Evolutionary conservation across 2,113 vertebrate genomes (phyloP), one percentile per base, ranked within the genome.

Genomic region (Hippocampus zosterae): DNA sequence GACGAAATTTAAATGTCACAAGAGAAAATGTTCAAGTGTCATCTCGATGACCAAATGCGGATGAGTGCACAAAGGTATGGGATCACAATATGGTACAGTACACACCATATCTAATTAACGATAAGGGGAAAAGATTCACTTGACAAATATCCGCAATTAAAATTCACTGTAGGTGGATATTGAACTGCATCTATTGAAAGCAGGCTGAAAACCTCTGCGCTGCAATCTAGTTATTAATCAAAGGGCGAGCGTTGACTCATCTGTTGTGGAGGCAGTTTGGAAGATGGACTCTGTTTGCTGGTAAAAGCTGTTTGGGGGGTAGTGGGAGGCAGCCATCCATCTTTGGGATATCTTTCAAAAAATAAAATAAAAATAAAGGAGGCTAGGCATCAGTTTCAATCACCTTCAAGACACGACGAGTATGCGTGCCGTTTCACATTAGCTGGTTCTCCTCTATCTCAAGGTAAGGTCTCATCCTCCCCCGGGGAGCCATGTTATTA

Each of bases 231-330:
- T 88, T 91, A 91, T 93, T 90, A 86, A 91, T 92, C 90, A 91
- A 79, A 53, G 72, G 4, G 78, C 19, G 7, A 73, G 83, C 66
- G 67, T 90, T 87, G 86, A 92, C 91, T 91, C 86, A 90, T 92
- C 89, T 90, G 87, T 78, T 75, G 80, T 74, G 76, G 78, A 91
- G 87, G 90, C 87, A 90, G 88, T 90, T 87, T 86, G 83, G 90
- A 90, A 92, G 90, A 92, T 89, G 89, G 88, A 92, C 89, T 90
- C 90, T 89, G 90, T 92, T 92, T 93, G 91, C 88, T 85, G 87
- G 87, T 87, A 27, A 80, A 88, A 84, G 86, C 88, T 87, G 81
- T 90, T 87, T 86, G 84, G 86, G 86, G 85, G 74, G 76, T 89
- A 89, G 81, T 33, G 85, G 85, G 85, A 88, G 87, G 87, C 86